phyloP scores from a whole-genome alignment of 2,113 vertebrate species.

The Archilochus colubris region DNA sequence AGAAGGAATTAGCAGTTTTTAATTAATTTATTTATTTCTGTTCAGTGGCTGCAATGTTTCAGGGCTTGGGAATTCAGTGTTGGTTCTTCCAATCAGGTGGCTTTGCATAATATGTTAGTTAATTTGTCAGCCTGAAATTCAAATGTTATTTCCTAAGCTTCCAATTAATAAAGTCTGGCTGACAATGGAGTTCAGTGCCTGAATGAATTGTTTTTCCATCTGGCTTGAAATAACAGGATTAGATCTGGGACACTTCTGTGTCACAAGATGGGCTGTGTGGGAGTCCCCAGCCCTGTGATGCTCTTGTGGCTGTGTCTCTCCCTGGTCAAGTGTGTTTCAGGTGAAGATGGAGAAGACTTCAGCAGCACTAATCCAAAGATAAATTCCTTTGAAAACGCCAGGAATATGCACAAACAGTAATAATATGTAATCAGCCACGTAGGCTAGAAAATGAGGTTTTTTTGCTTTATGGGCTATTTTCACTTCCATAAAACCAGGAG shows the following conservation, averaged over 20 bases:
- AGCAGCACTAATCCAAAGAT: background rate
- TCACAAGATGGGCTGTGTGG: too few relatives aligned
- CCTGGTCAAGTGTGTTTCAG: rapidly evolving
- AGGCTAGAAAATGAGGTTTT: background rate
- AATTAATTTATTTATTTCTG: background rate
- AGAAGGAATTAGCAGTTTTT: background rate
- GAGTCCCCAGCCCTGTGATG: background rate
- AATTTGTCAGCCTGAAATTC: background rate
- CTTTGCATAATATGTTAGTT: background rate
- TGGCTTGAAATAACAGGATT: background rate
- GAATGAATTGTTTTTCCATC: background rate
- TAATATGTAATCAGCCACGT: background rate
- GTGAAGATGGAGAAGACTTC: background rate
- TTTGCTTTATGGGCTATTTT: background rate
- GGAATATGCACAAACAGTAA: background rate
- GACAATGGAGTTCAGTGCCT: background rate
- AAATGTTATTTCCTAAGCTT: background rate
- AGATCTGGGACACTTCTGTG: too few relatives aligned
- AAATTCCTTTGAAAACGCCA: background rate
- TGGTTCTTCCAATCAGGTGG: background rate
- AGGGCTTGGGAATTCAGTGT: background rate
- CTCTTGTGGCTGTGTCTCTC: rapidly evolving
- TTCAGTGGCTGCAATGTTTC: background rate
- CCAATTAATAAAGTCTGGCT: background rate
- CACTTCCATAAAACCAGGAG: background rate